Evolutionary conservation across 2,797 vertebrate genomes (phyloP), one percentile per base, ranked within the genome.

Genomic region (Lophius americanus): DNA sequence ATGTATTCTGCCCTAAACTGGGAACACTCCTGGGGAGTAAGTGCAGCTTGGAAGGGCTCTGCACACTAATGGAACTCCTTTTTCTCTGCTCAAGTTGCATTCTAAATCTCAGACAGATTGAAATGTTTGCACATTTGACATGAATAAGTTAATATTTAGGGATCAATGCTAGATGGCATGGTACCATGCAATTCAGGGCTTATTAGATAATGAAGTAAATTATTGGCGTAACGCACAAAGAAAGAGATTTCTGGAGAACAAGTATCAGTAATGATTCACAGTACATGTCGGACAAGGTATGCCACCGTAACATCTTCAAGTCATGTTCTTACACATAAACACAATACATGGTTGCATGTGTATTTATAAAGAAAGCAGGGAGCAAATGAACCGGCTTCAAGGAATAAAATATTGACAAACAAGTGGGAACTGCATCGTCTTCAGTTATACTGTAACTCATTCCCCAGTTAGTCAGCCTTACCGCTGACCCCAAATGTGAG

Each of bases 121-220:
- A 77, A 80, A 79, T 78, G 72, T 87, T 88, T 85, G 74, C 75
- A 48, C 74, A 84, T 85, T 67, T 90, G 83, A 88, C 80, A 89
- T 73, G 64, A 79, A 77, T 85, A 81, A 82, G 51, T 52, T 73
- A 73, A 68, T 81, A 83, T 80, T 77, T 70, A 64, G 78, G 85
- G 76, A 89, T 87, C 81, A 73, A 63, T 60, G 71, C 80, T 88
- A 92, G 82, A 91, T 90, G 88, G 64, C 81, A 75, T 78, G 79
- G 68, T 76, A 78, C 85, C 64, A 71, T 76, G 74, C 73, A 70
- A 69, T 70, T 75, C 65, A 75, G 59, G 68, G 57, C 85, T 87
- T 82, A 70, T 72, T 81, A 85, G 68, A 80, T 75, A 89, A 78
- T 84, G 61, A 81, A 81, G 66, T 72, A 79, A 84, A 86, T 77